phyloP scores from a whole-genome alignment of 2,888 invertebrate species.

The Drosophila eohydei region DNA sequence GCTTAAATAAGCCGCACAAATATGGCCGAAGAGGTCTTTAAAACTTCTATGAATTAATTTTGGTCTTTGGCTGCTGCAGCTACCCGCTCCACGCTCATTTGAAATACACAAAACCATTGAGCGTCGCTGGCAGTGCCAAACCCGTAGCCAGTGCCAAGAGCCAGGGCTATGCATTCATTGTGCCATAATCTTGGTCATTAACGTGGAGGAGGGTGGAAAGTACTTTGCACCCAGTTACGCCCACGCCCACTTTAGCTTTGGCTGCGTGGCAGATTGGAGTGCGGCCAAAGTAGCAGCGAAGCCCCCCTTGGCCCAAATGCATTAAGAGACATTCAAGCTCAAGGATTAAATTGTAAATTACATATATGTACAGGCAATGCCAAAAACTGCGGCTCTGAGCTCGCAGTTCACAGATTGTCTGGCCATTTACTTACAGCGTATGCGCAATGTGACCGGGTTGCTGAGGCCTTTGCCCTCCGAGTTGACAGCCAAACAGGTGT shows the following conservation, averaged over 20 bases:
- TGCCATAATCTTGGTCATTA: conserved; percentile 79
- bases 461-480: conserved; percentile 92
- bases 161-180: conserved; percentile 77
- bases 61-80: background rate
- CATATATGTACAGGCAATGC: conserved; percentile 67
- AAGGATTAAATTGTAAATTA: conserved; percentile 81
- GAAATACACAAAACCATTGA: background rate
- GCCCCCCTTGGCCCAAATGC: conserved; percentile 54
- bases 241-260: conserved; percentile 46
- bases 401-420: conserved; percentile 22
- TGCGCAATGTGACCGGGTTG: conserved; percentile 89
- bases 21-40: conserved; percentile 34
- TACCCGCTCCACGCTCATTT: background rate
- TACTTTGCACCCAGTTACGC: conserved; percentile 4
- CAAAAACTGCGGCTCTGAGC: conserved; percentile 60
- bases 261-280: conserved; percentile 55
- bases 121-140: background rate
- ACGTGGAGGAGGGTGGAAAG: conserved; percentile 38
- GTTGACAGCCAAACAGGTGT: conserved; percentile 94
- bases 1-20: conserved; percentile 31
- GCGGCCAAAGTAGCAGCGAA: conserved; percentile 51
- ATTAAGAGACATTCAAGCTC: conserved; percentile 76
- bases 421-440: conserved; percentile 88
- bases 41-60: conserved; percentile 70
- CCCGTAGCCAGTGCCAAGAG: conserved; percentile 45